phyloP scores from a whole-genome alignment of 2,888 invertebrate genomes.

The Pimpla rufipes region DNA sequence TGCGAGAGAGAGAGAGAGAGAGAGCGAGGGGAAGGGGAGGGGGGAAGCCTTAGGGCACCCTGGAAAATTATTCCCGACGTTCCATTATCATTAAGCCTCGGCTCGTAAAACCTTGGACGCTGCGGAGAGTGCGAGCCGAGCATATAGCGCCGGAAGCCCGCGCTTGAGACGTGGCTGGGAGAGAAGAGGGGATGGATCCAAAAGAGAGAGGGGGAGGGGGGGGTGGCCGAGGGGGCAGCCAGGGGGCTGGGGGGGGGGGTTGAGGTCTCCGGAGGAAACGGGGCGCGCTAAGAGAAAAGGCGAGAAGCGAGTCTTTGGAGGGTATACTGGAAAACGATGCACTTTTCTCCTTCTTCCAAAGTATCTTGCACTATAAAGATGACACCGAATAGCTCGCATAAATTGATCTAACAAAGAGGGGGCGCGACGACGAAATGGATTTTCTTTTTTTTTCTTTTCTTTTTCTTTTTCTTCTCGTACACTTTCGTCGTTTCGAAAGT shows the following conservation, averaged over 20 bases:
- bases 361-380: conserved; percentile 46
- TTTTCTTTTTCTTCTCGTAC: no score
- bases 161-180: conserved; percentile 8
- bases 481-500: neutral
- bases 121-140: conserved; percentile 35
- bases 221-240: no score
- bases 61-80: conserved; percentile 74
- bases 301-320: conserved; percentile 52
- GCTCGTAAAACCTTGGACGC: conserved; percentile 67
- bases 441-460: no score
- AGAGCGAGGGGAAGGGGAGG: neutral
- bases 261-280: conserved; percentile 37
- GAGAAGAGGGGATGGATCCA: conserved; percentile 21
- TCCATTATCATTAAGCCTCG: conserved; percentile 75
- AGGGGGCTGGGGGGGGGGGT: neutral
- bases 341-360: conserved; percentile 26
- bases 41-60: conserved; percentile 41
- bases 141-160: conserved; percentile 43
- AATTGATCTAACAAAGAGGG: conserved; percentile 42
- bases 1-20: conserved; percentile 15
- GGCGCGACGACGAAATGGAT: neutral
- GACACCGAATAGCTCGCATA: conserved; percentile 53
- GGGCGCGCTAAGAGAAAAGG: conserved; percentile 28
- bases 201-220: neutral
- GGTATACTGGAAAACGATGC: conserved; percentile 53